Evolutionary conservation across 2,888 invertebrate species (phyloP).

Genomic region (Stegana nigrithorax): DNA sequence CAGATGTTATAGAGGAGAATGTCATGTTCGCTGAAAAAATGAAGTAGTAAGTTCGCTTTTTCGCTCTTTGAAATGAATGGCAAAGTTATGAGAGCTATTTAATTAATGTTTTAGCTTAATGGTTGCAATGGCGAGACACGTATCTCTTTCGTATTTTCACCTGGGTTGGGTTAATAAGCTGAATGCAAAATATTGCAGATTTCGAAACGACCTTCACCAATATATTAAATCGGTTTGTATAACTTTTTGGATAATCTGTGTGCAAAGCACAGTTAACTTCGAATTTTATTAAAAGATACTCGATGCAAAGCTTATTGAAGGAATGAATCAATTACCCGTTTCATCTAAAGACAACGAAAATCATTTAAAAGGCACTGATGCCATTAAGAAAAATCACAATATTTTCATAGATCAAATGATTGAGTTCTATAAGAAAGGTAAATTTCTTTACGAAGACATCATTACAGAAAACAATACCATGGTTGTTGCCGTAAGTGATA

Average conservation of each 20-base stretch:
- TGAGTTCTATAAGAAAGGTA: neutral
- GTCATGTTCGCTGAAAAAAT: neutral
- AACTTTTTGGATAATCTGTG: neutral
- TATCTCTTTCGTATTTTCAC: neutral
- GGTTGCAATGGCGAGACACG: neutral
- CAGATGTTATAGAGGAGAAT: neutral
- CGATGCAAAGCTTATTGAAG: neutral
- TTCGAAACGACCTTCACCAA: slow-evolving; percentile 3
- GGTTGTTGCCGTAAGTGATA: neutral
- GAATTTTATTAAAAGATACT: neutral
- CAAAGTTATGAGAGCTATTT: no score
- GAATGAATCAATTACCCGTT: neutral
- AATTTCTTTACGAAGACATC: neutral
- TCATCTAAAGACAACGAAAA: neutral
- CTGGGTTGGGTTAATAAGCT: neutral
- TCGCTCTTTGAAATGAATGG: no score
- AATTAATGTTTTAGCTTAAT: no score
- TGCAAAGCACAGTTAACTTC: neutral
- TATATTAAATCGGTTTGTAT: neutral
- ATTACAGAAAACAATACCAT: neutral
- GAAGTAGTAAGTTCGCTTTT: no score
- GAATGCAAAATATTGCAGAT: neutral
- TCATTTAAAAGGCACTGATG: neutral
- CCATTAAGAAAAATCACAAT: neutral
- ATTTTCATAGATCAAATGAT: slow-evolving; percentile 3